A percentile compares a stretch with the other conserved stretches of the same genome.
Evolutionary conservation across 1,140 invertebrate species (phyloP).

Genomic region (Diorhabda carinulata): DNA sequence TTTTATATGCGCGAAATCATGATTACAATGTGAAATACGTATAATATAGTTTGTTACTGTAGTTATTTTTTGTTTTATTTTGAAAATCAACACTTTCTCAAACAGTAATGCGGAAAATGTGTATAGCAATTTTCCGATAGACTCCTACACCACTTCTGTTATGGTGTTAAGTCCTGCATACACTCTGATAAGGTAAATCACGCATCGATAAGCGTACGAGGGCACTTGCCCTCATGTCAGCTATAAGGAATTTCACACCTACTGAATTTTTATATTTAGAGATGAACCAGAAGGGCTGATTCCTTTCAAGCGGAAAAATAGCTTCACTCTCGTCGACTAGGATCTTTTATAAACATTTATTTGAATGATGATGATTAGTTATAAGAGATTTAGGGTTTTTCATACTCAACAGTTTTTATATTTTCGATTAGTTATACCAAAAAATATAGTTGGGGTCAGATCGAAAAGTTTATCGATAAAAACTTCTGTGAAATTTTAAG

Average conservation of each 20-base stretch:
- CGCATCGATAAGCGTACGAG: conserved; percentile 37
- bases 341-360: not conserved
- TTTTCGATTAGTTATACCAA: too few species aligned
- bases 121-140: conserved; percentile 41
- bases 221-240: conserved; percentile 22
- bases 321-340: conserved; percentile 25
- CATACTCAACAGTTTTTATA: too few species aligned
- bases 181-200: conserved; percentile 41
- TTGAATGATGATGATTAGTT: not conserved
- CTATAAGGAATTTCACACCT: conserved; percentile 46
- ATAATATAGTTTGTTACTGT: too few species aligned
- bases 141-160: conserved; percentile 18
- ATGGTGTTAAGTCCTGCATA: conserved; percentile 45
- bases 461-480: too few species aligned
- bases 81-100: too few species aligned
- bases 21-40: too few species aligned
- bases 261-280: conserved; percentile 44
- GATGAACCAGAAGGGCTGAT: conserved; percentile 33
- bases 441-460: too few species aligned
- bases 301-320: conserved; percentile 37
- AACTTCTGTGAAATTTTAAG: too few species aligned
- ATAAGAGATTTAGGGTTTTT: too few species aligned
- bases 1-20: too few species aligned
- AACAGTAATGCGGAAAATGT: conserved; percentile 22
- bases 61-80: too few species aligned